Evolutionary conservation across 2,888 invertebrate species (phyloP), one percentile per base, ranked within the genome.

Genomic region (Drosophila emarginata): DNA sequence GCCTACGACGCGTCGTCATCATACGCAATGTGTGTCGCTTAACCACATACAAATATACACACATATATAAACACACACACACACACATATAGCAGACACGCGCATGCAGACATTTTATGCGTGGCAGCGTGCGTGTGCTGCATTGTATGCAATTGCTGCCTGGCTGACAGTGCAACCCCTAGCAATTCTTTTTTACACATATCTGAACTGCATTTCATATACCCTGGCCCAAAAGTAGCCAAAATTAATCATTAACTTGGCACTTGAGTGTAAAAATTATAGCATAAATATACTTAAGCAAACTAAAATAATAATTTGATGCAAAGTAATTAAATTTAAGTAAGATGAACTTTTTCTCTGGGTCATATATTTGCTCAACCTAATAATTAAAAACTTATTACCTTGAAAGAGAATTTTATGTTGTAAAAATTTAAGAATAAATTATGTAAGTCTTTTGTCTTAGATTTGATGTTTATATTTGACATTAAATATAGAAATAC

Each of bases 21-120:
- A 79, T 84, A 88, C 84, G 88, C 88, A 85, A 85, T 85, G 88
- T 85, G 84, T 84, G 84, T 84, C 84, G 84, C 80, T 70, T 72
- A 72, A 77, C 80, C 78, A 74, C 76, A 79, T 64, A 72, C 71
- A 73, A 61, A 67, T 67, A 15, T 40, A 54, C 60, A 36, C 53
- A 62, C 40, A 62, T 26, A 36, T 54, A 28, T 58, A 54, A 40
- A 37, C 54, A 66, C 32, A 61, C 60, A 39, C 12, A 6, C 59
- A 52, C 57, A 52, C 52, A 50, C 18, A 36, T 45, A 45, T 18
- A 59, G 26, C 26, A 80, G 78, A 80, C 84, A 77, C 32, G 64
- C 57, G 72, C 79, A 64, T 32, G 76, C 80, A 80, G 78, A 80
- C 84, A 77, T 74, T 66, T 82, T 83, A 81, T 84, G 85, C 75